These are phyloP conservation scores for Atlantisia rogersi DNA, from an alignment of 2,113 vertebrate genomes.

Conservation along the genomic window DNA sequence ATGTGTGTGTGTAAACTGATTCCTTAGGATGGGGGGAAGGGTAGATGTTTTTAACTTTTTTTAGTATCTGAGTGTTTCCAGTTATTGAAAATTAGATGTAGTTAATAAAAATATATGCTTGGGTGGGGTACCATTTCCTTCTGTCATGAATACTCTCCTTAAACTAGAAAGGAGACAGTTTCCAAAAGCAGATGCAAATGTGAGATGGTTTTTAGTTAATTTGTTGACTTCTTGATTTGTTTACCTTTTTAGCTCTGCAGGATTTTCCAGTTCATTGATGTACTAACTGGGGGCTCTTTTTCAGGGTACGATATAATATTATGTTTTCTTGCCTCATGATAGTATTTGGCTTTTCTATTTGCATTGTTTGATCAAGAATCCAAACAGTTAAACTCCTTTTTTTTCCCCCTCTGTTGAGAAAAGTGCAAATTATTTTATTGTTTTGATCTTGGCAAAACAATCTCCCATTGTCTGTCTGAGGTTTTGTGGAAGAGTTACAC, in stretches of 20 bases:
- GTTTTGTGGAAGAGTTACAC: not conserved
- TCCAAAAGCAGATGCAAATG: not conserved
- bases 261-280: conserved; percentile 42
- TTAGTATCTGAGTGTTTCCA: not conserved
- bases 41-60: not conserved
- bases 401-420: rapidly evolving
- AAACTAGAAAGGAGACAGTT: not conserved
- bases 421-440: not conserved
- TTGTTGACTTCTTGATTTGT: conserved; percentile 40
- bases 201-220: not conserved
- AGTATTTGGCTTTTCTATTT: not conserved
- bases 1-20: not conserved
- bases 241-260: conserved; percentile 33
- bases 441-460: not conserved
- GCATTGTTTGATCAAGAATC: conserved; percentile 1
- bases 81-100: not conserved
- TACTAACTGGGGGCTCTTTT: not conserved
- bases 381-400: not conserved
- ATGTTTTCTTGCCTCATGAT: not conserved
- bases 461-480: not conserved
- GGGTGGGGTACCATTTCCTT: not conserved
- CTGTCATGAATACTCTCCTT: not conserved
- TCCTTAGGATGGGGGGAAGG: not conserved
- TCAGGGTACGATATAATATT: not conserved
- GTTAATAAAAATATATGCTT: not conserved